Evolutionary conservation across 2,888 invertebrate species (phyloP), one percentile per base, ranked within the genome.

Genomic region (Diachrysia chrysitis): DNA sequence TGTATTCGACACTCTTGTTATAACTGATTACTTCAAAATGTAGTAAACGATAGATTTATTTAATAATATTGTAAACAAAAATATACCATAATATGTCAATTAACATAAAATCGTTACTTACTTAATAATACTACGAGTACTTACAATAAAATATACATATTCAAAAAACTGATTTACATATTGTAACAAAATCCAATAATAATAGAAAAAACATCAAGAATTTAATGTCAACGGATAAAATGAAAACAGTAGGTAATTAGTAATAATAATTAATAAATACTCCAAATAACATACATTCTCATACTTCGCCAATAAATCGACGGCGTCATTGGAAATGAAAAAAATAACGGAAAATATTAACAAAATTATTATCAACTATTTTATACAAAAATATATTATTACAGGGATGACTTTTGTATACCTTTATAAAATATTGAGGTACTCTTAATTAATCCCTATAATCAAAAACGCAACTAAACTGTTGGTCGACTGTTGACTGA

Each of bases 261-360:
- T 55, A 55, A 70, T 19, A 23, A 55, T 37, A 12, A 57, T 37
- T 37, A 58, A 37, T n/a, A 46, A 66, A 53, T 42, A 66, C 42
- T 58, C 67, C 37, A 58, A 19, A 65, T 68, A 60, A 66, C 60
- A 66, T 79, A 71, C 79, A 81, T 81, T 79, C 82, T 81, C 82
- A 64, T n/a, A 58, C 68, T 58, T 69, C 54, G 17, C 56, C 25
- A 48, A 48, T 21, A 63, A 64, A 58, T 17, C 17, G 53, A 64
- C 65, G 63, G 64, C 64, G 58, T 51, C 55, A 58, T 71, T 60
- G 19, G 46, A 12, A 14, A 42, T n/a, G 4, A 37, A 37, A n/a
- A n/a, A 42, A 42, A n/a, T n/a, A n/a, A n/a, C 16, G 16, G 37
- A 37, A 35, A 37, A 37, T 37, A 37, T 16, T 16, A 37, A 32